Conservation (phyloP, 2,113 vertebrate genomes). For the Phylloscopus whistleri region DNA sequence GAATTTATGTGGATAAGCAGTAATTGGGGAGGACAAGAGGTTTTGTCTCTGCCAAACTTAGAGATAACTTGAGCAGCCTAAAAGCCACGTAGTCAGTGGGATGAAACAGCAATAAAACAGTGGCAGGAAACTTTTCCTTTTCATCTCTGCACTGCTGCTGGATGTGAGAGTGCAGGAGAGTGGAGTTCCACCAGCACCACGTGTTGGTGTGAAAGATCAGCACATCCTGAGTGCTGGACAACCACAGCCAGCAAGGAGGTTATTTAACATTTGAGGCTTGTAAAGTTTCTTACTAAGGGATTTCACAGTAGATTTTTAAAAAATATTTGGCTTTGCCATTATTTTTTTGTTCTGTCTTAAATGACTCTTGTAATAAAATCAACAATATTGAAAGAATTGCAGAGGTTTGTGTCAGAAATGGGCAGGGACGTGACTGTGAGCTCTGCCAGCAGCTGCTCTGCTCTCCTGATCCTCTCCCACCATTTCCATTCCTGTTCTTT, state of each 20-base stretch:
- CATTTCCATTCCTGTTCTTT: background rate
- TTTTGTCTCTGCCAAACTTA: background rate
- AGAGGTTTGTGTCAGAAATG: background rate
- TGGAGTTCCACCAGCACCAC: background rate
- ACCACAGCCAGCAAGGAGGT: background rate
- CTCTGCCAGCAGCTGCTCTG: background rate
- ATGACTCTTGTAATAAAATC: background rate
- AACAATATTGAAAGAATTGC: background rate
- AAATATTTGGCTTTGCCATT: background rate
- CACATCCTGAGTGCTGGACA: accelerated
- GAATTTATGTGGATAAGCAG: background rate
- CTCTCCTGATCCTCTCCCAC: background rate
- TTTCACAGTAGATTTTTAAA: background rate
- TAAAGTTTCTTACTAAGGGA: background rate
- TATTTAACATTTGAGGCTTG: background rate
- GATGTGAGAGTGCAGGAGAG: background rate
- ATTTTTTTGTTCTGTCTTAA: background rate
- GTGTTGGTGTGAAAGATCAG: accelerated
- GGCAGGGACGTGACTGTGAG: accelerated
- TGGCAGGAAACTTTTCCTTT: background rate
- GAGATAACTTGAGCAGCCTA: background rate
- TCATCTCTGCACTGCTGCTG: background rate
- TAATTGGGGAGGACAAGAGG: background rate
- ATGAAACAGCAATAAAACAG: background rate
- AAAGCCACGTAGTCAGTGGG: background rate